These are phyloP conservation scores for Phocoena sinus DNA, from an alignment of 2,113 vertebrate genomes.

Conservation along the genomic window DNA sequence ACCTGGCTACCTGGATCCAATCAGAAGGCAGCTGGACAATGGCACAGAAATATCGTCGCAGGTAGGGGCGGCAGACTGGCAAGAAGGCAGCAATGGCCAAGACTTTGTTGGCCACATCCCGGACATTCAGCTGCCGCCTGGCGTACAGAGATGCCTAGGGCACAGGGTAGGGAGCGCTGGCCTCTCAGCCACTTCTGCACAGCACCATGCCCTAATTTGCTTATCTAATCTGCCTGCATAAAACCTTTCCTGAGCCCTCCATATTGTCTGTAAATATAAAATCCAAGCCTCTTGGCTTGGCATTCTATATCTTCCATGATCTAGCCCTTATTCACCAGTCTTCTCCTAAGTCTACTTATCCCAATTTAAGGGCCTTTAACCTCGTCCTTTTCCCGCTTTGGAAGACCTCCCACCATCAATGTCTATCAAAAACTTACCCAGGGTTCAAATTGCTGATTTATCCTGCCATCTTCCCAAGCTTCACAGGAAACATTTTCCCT, in stretches of 20 bases:
- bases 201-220: not conserved
- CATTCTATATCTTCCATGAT: not conserved
- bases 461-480: not conserved
- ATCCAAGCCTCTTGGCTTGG: not conserved
- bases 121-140: slow-evolving; percentile 89
- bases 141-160: slow-evolving; percentile 88
- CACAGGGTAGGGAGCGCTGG: not conserved
- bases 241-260: not conserved
- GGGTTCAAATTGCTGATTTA: not conserved
- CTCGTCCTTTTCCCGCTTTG: not conserved
- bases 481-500: not conserved
- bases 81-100: slow-evolving; percentile 85
- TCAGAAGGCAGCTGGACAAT: slow-evolving; percentile 89
- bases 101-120: slow-evolving; percentile 88
- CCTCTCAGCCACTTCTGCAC: not conserved
- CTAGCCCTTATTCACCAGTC: not conserved
- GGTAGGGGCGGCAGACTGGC: slow-evolving; percentile 80
- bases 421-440: not conserved
- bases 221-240: not conserved
- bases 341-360: not conserved
- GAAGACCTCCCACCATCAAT: not conserved
- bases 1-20: slow-evolving; percentile 88
- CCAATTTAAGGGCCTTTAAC: not conserved
- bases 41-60: slow-evolving; percentile 88
- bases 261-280: not conserved